Percentiles rank a stretch among this genome's conserved stretches.
phyloP scores from a whole-genome alignment of 37 sponge, comb jelly and placozoan genomes.

The Lycopodina hypogea region DNA sequence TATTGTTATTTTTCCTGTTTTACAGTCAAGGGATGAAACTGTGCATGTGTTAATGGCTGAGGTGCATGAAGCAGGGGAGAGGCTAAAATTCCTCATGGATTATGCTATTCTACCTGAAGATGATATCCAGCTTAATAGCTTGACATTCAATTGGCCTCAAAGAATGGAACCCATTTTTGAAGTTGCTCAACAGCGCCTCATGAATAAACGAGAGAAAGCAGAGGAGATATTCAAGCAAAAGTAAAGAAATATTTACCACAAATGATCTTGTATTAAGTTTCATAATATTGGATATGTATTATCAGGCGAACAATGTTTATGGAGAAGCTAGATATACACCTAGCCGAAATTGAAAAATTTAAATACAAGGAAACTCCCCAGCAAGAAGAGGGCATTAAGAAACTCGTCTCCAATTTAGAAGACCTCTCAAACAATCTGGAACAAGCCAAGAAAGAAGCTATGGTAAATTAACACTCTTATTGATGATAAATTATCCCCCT shows the following conservation, averaged over 20 bases:
- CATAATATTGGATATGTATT: neutral
- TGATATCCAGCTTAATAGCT: slow-evolving; percentile 89
- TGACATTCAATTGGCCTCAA: slow-evolving; percentile 89
- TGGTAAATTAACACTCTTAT: slow-evolving; percentile 30
- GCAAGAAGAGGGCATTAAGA: slow-evolving; percentile 65
- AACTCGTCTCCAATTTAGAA: slow-evolving; percentile 42
- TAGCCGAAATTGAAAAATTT: slow-evolving; percentile 57
- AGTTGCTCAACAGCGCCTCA: slow-evolving; percentile 73
- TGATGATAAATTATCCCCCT: neutral
- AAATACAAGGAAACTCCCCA: slow-evolving; percentile 69
- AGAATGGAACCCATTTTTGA: slow-evolving; percentile 94
- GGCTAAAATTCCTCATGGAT: slow-evolving; percentile 87
- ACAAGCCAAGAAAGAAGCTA: slow-evolving; percentile 68
- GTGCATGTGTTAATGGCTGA: slow-evolving; percentile 69
- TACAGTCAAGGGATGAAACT: slow-evolving; percentile 63
- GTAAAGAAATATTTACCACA: neutral
- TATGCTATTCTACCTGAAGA: slow-evolving; percentile 84
- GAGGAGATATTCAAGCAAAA: slow-evolving; percentile 64
- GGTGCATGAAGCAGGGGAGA: slow-evolving; percentile 70
- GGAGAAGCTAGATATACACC: slow-evolving; percentile 35
- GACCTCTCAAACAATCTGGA: slow-evolving; percentile 55
- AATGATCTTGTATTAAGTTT: neutral
- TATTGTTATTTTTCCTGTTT: neutral
- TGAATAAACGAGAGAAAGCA: slow-evolving; percentile 68
- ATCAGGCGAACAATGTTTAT: slow-evolving; percentile 56